These are phyloP conservation scores for Megaceryle maxima DNA, from an alignment of 2,113 vertebrate species.

Conservation along the genomic window DNA sequence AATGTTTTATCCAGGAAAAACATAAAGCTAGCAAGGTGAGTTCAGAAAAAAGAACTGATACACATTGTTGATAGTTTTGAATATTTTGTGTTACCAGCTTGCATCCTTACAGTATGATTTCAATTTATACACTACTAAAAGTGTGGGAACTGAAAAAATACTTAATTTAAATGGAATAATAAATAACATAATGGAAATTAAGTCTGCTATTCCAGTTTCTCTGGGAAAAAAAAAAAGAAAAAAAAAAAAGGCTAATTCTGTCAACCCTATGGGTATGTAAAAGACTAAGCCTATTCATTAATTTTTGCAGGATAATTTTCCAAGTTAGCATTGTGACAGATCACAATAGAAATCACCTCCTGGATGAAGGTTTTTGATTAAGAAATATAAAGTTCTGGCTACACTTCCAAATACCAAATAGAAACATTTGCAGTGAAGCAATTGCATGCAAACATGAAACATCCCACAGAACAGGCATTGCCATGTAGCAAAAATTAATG, in stretches of 20 bases:
- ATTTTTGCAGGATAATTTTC: background rate
- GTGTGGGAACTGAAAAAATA: background rate
- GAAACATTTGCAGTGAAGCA: background rate
- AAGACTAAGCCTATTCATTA: background rate
- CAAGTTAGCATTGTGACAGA: background rate
- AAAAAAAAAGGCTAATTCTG: background rate
- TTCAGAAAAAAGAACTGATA: background rate
- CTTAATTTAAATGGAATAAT: background rate
- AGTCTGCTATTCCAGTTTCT: background rate
- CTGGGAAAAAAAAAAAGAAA: background rate
- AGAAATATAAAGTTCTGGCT: background rate
- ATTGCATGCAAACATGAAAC: background rate
- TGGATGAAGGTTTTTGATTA: background rate
- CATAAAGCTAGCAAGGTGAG: background rate
- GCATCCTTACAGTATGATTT: background rate
- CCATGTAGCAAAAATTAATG: background rate
- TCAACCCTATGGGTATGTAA: background rate
- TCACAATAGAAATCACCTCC: background rate
- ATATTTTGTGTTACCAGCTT: background rate
- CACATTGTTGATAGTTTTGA: background rate
- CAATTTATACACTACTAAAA: background rate
- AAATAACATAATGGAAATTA: background rate
- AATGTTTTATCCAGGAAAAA: background rate
- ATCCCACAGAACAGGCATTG: background rate
- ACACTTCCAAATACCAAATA: background rate